Evolutionary conservation across 2,888 invertebrate species (phyloP), one percentile per base, ranked within the genome.

Genomic region (Stenotaenia linearis): DNA sequence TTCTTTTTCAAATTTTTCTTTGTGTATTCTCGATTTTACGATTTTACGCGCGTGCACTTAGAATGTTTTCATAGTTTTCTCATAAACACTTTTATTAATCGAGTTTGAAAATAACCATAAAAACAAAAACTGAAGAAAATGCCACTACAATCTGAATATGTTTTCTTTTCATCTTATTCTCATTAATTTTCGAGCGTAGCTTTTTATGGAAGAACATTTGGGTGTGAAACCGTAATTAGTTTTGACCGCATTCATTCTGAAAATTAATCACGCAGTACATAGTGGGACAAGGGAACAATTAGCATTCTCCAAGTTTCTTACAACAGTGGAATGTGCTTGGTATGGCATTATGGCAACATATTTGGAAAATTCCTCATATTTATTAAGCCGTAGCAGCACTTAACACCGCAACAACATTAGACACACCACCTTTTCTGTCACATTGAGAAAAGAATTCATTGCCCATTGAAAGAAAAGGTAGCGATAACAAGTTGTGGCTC

Each of bases 401-500:
- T 23, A 61, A 25, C 61, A 25, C 23, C 23, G 0, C 7, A 3
- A 0, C 28, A 6, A 61, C 23, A 61, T 61, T 61, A 7, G 4
- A 61, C 28, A 3, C 28, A 10, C 61, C 61, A 56, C 56, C 56
- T 61, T 61, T 61, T 25, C 61, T 61, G 61, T 61, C 61, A 61
- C 61, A 25, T 61, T 61, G 61, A 9, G 61, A 25, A 61, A 61
- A 61, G 61, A 61, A 61, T 61, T 61, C 61, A 61, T 61, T 61
- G 61, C 9, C 61, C 61, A 61, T 61, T 61, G 61, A 61, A 25
- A 61, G 61, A 61, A 61, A 61, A 25, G 61, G 61, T 28, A 25
- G 61, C 61, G 61, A 61, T 61, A 61, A 61, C 61, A 61, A 61
- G 61, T 61, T 25, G 61, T 61, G 61, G 61, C 61, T 61, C 61